Base-by-base conservation (phyloP, 1,140 invertebrate species). In the Reticulitermes speratus region DNA sequence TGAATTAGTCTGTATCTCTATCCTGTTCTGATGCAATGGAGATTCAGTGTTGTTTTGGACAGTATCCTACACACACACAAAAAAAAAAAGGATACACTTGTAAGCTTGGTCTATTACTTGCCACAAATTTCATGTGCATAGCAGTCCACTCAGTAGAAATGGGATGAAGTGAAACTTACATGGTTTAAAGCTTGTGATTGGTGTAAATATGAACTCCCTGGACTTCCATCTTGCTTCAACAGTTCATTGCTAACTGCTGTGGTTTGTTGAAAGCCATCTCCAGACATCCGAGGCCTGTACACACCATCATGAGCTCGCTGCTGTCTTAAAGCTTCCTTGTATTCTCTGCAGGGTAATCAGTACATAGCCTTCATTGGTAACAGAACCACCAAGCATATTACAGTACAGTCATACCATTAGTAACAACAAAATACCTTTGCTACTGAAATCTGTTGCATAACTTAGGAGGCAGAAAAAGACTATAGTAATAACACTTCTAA, bases 241-340 rank as follows among this genome's bases (percentile, higher is more conserved):
- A 30, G n/a, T 14, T 75, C 65, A 11, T 2, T 75, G 65, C 25
- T 30, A 75, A 75, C 65, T 75, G 65, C 2, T 6, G n/a, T 75
- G 65, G 65, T 75, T 30, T 75, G 65, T 25, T 75, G 65, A 25
- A 25, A n/a, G 65, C 65, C 65, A 75, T 75, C 65, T 65, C 25
- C 86, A 38, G 86, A 52, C 48, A 84, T 45, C 32, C 87, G 87
- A n/a, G 88, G 87, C 55, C 89, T 88, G 89, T 97, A 97, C 81
- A 97, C 94, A 14, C 65, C 25, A 82, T 93, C 93, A 90, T 95
- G 94, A 45, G 94, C 95, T 87, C 96, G 93, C 90, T 97, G 96
- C 89, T 96, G 95, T 90, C 95, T 95, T 90, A 97, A 90, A 81
- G 96, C 96, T 93, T 97, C 96, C 92, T 97, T 97, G 91, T 97